Evolutionary conservation across 1,140 invertebrate species (phyloP), one percentile per base, ranked within the genome.

Genomic region (Drosophila sp.): DNA sequence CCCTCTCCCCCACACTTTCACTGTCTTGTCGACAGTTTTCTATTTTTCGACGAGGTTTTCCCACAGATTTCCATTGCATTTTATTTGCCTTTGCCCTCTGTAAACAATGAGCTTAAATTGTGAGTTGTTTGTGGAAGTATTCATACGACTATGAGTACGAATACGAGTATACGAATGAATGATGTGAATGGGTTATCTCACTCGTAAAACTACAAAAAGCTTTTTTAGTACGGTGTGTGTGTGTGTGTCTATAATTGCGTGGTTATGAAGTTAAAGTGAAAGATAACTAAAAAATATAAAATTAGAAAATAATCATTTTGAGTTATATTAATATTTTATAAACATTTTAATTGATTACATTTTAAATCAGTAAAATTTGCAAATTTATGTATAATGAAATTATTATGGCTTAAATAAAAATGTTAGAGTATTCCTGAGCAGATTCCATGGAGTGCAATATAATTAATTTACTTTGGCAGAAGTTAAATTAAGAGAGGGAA

Each of bases 101-200:
- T 74, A 70, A 70, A 77, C 64, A 77, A 74, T 74, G 38, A 58
- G 75, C 64, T 74, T 74, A 70, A 74, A 64, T 64, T 74, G 62
- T 76, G 43, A 58, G 34, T 51, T 51, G 40, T 40, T 59, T 57
- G 48, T 59, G 43, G 4, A 18, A 59, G 58, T 56, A 64, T 71
- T 64, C 67, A 65, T 48, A 50, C 36, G n/a, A n/a, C n/a, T n/a
- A n/a, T n/a, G n/a, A n/a, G 34, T 36, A 36, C 9, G 36, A 38
- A n/a, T 38, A 38, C 11, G 43, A 51, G 36, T 41, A 41, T 41
- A 25, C 41, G 64, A 48, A 58, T 34, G 50, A 53, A 53, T 53
- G 32, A 53, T 53, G 46, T 76, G 41, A 73, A 73, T 77, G 71
- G 63, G 70, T 62, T 54, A 69, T 76, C 64, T 74, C 63, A 73